Evolutionary conservation across 2,888 invertebrate genomes (phyloP).

Genomic region (Pollenia amentaria): DNA sequence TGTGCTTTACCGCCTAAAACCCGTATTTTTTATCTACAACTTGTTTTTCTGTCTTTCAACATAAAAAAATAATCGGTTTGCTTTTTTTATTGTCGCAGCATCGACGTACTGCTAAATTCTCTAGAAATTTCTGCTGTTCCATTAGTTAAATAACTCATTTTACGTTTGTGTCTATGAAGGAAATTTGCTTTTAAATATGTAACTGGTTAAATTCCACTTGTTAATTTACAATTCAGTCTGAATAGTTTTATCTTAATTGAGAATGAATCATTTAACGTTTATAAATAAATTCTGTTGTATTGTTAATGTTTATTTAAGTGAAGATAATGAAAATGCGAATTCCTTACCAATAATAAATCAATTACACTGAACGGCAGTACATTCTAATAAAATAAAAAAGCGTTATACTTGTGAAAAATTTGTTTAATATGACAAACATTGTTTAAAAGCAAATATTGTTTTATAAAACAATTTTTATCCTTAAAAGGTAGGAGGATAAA

Average conservation of each 20-base stretch:
- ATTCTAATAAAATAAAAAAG: not conserved
- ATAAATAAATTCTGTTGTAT: conserved; percentile 7
- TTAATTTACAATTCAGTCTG: not conserved
- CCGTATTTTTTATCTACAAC: too few species aligned
- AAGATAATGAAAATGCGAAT: conserved; percentile 32
- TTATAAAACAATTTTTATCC: too few species aligned
- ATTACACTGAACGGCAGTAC: conserved; percentile 15
- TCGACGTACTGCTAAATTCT: not conserved
- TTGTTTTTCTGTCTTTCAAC: too few species aligned
- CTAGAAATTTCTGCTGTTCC: not conserved
- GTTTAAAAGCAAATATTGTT: too few species aligned
- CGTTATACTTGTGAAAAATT: too few species aligned
- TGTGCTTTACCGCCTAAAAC: too few species aligned
- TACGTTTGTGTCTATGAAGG: not conserved
- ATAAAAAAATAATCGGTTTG: too few species aligned
- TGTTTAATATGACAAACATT: too few species aligned
- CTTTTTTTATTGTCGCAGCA: too few species aligned
- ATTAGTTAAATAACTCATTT: not conserved
- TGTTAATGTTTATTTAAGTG: conserved; percentile 12
- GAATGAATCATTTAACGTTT: conserved; percentile 22
- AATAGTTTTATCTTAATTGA: conserved; percentile 7
- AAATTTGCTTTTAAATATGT: not conserved
- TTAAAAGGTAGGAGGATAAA: too few species aligned
- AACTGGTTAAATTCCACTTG: not conserved
- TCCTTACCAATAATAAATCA: not conserved